A percentile compares a stretch with the other conserved stretches of the same genome.
phyloP scores from a whole-genome alignment of 1,140 invertebrate species.

The Trichomalopsis sarcophagae region DNA sequence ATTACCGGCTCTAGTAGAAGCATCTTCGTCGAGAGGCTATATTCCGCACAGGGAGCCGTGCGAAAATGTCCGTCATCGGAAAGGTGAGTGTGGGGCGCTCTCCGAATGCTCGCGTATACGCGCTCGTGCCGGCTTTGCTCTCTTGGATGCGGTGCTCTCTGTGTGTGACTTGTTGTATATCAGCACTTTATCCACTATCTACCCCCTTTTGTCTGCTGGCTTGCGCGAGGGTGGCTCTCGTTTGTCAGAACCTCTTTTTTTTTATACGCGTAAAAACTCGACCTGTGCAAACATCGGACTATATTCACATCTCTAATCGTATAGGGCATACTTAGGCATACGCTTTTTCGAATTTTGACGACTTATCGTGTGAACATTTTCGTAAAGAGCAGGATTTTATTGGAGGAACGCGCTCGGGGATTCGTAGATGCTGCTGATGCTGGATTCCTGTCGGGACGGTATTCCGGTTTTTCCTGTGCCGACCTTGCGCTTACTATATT shows the following conservation, averaged over 20 bases:
- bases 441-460: not conserved
- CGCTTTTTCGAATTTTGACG: too few relatives aligned
- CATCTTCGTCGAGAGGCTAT: not conserved
- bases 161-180: too few relatives aligned
- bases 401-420: not conserved
- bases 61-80: slow-evolving; percentile 72
- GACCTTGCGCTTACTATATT: not conserved
- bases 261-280: not conserved
- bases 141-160: not conserved
- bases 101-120: not conserved
- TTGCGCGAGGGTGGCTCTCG: too few relatives aligned
- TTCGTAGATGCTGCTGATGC: not conserved
- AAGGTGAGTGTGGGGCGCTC: slow-evolving; percentile 63
- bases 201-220: too few relatives aligned
- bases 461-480: slow-evolving; percentile 8
- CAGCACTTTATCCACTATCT: too few relatives aligned
- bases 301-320: too few relatives aligned
- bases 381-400: too few relatives aligned
- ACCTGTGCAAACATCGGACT: too few relatives aligned
- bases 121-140: not conserved
- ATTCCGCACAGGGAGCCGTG: not conserved
- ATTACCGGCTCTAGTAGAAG: too few relatives aligned
- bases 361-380: too few relatives aligned
- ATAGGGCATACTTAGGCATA: too few relatives aligned
- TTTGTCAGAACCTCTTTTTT: not conserved